Base-by-base conservation (phyloP, 1,140 invertebrate genomes). In the Cotesia glomerata region DNA sequence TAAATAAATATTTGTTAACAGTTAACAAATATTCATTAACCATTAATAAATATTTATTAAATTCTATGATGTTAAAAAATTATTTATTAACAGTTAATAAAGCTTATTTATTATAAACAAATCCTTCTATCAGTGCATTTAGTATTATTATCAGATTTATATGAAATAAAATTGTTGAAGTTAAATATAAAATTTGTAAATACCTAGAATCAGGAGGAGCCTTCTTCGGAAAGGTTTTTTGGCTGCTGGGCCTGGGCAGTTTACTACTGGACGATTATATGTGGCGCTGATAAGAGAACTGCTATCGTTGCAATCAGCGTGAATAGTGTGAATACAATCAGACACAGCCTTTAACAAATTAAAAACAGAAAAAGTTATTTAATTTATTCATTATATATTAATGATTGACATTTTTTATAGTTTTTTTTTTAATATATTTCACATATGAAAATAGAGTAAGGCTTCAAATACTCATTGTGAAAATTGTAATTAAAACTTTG, bases 281-380 rank as follows among this genome's bases (percentile, higher is more conserved):
- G 97, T 74, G 97, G 97, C 78, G 97, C 97, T 72, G 95, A 96
- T 74, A 95, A 91, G 76, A 99, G 90, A 81, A 99, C 97, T 72
- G 95, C 94, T 79, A 97, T 91, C 71, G 98, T 99, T 74, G 97
- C 97, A 81, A 98, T 93, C 83, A 98, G 90, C 75, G 98, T 98
- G 90, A 99, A 98, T 79, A 97, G 87, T 70, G 97, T 95, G 90
- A 99, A 99, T 83, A 98, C 92, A 87, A 97, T 95, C 86, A 99
- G 91, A 90, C 98, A 99, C 86, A 98, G 93, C 88, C 97, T 93
- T 87, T 63, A 84, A 84, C 72, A 62, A 63, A 34, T 62, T n/a
- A 51, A 26, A 36, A n/a, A 39, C 35, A 51, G 9, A 26, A 13
- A 54, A 52, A 32, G 7, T 62, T 26, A n/a, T 18, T 14, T 26